Percentiles rank a stretch among this genome's conserved stretches.
Conservation (phyloP, 2,797 vertebrate genomes). For the Syngnathus rostellatus region DNA sequence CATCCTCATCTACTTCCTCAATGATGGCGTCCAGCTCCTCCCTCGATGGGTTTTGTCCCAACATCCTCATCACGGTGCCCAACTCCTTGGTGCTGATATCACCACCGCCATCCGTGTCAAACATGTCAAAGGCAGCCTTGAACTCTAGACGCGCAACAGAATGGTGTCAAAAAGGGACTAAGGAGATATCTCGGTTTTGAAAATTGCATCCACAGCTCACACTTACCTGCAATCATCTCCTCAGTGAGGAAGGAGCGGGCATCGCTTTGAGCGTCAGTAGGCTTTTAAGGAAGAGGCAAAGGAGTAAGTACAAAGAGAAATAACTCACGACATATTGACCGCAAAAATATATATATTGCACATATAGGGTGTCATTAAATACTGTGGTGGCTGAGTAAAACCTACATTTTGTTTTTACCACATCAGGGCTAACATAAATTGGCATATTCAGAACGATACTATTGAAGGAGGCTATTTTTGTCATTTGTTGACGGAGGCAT, state of each 20-base stretch:
- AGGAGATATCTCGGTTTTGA: background rate
- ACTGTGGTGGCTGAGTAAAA: too few relatives aligned
- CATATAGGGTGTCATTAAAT: too few relatives aligned
- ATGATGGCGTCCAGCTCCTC: constrained; percentile 98
- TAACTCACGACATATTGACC: background rate
- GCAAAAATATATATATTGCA: background rate
- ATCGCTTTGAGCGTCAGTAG: constrained; percentile 89
- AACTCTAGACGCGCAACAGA: constrained; percentile 72
- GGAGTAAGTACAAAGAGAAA: background rate
- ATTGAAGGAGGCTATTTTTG: too few relatives aligned
- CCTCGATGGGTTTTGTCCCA: constrained; percentile 94
- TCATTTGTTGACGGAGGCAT: background rate
- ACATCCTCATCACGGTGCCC: constrained; percentile 95
- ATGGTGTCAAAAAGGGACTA: background rate
- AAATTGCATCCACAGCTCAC: background rate
- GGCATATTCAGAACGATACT: too few relatives aligned
- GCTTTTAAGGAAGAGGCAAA: constrained; percentile 53
- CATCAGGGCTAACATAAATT: too few relatives aligned
- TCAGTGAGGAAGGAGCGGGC: constrained; percentile 95
- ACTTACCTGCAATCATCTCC: constrained; percentile 91
- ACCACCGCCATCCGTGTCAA: constrained; percentile 93
- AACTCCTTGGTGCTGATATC: constrained; percentile 99
- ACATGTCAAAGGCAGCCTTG: constrained; percentile 98
- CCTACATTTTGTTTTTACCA: too few relatives aligned
- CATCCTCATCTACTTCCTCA: constrained; percentile 97